A percentile compares a stretch with the other conserved stretches of the same genome.
phyloP scores from a whole-genome alignment of 2,113 vertebrate genomes.

The Microcebus griseorufus region DNA sequence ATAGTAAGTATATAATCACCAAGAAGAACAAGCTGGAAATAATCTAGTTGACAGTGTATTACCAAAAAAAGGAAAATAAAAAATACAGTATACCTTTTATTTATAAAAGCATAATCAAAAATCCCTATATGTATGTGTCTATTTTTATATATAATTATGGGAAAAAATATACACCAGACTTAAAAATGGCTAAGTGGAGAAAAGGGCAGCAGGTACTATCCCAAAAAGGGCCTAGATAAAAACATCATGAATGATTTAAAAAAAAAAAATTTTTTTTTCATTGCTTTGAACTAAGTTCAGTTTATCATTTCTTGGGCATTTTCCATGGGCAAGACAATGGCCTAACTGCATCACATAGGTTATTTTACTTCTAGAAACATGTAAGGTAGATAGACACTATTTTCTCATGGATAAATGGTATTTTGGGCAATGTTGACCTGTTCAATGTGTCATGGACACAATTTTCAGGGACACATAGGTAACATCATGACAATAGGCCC shows the following conservation, averaged over 20 bases:
- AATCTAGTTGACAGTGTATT: not conserved
- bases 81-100: not conserved
- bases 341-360: not conserved
- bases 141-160: not conserved
- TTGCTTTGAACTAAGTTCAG: not conserved
- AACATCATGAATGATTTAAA: not conserved
- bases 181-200: not conserved
- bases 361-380: slow-evolving; percentile 32
- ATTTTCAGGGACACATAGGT: not conserved
- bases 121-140: not conserved
- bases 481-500: not conserved
- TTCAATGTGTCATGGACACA: not conserved
- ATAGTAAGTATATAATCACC: not conserved
- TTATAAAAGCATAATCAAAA: not conserved
- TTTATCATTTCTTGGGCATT: not conserved
- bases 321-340: not conserved
- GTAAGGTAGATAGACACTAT: not conserved
- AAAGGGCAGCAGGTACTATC: not conserved
- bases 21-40: not conserved
- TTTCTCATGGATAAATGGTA: not conserved
- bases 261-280: not conserved
- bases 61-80: not conserved
- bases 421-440: not conserved
- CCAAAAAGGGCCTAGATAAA: not conserved
- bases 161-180: not conserved